Evolutionary conservation across 2,797 vertebrate genomes (phyloP).

Genomic region (Spizella passerina): DNA sequence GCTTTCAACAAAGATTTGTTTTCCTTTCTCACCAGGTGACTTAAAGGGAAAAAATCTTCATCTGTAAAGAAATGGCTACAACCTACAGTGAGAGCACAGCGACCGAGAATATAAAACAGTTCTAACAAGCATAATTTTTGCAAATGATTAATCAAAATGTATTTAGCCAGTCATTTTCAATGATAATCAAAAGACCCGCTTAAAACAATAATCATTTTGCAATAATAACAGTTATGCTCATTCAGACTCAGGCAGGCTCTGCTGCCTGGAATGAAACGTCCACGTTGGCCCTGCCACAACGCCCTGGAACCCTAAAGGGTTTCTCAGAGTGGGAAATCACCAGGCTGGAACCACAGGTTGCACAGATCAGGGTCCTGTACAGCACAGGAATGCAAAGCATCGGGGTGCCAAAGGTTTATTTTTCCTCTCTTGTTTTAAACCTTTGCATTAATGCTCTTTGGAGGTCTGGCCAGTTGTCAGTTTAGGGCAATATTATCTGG

Average conservation of each 20-base stretch:
- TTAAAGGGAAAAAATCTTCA: slow-evolving; percentile 67
- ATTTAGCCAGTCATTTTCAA: slow-evolving; percentile 75
- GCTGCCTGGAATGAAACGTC: slow-evolving; percentile 24
- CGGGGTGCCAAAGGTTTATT: neutral
- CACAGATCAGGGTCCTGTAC: neutral
- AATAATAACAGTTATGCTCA: slow-evolving; percentile 69
- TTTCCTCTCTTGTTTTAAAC: neutral
- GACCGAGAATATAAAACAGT: slow-evolving; percentile 81
- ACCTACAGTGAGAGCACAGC: slow-evolving; percentile 78
- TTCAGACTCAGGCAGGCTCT: slow-evolving; percentile 49
- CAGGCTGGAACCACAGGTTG: slow-evolving; percentile 28
- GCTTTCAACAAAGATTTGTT: slow-evolving; percentile 84
- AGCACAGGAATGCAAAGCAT: neutral
- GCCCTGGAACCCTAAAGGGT: neutral
- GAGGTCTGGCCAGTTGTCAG: slow-evolving; percentile 42
- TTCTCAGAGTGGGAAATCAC: slow-evolving; percentile 5
- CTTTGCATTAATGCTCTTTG: slow-evolving; percentile 6
- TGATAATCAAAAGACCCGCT: slow-evolving; percentile 76
- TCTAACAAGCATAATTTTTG: slow-evolving; percentile 76
- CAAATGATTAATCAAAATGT: slow-evolving; percentile 80
- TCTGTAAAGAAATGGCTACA: slow-evolving; percentile 68
- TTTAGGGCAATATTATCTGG: slow-evolving; percentile 21
- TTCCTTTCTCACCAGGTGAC: slow-evolving; percentile 91
- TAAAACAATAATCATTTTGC: slow-evolving; percentile 77
- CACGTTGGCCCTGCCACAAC: neutral